Base-by-base conservation (phyloP, 2,797 vertebrate species). In the Strix occidentalis region DNA sequence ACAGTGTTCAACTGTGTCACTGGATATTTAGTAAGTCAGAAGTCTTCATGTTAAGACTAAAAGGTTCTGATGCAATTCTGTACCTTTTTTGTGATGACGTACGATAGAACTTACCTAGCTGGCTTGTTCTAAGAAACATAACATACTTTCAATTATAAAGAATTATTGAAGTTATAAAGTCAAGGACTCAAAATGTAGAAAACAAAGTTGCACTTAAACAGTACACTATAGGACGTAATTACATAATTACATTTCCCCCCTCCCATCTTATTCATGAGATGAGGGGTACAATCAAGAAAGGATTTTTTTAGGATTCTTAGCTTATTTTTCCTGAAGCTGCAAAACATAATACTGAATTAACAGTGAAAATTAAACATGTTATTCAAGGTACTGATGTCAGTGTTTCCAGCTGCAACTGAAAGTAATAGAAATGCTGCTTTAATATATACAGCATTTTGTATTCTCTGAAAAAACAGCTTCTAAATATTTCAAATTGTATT, bases 401-500 rank as follows among this genome's bases (percentile, higher is more conserved):
- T 16, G 3, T 74, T 92, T 92, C 64, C 46, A 79, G 13, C 50
- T 93, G 46, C n/a, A 77, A 21, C 46, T 80, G 45, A 70, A 84
- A 84, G 25, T 11, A 41, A 48, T 25, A 85, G 21, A 92, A 91
- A 74, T 74, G 33, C 26, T 56, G 23, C 25, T 80, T 63, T 56
- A 74, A 66, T 87, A 37, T 6, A 7, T 54, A 20, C 10, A 65
- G 15, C 8, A 21, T 66, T 72, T 69, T 35, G 45, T 74, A n/a
- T 37, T 82, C 19, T 79, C 39, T 57, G 53, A 71, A 77, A 87
- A 92, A 46, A 1, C 14, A 69, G 4, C 13, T 78, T 10, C 48
- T 82, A 68, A 39, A 43, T 46, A 58, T 76, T 89, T 93, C 21
- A 74, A 48, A 58, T 14, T 70, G 11, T 89, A 51, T 89, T 89